Base-by-base conservation (phyloP, 2,797 vertebrate species). In the Brachymystax lenok region DNA sequence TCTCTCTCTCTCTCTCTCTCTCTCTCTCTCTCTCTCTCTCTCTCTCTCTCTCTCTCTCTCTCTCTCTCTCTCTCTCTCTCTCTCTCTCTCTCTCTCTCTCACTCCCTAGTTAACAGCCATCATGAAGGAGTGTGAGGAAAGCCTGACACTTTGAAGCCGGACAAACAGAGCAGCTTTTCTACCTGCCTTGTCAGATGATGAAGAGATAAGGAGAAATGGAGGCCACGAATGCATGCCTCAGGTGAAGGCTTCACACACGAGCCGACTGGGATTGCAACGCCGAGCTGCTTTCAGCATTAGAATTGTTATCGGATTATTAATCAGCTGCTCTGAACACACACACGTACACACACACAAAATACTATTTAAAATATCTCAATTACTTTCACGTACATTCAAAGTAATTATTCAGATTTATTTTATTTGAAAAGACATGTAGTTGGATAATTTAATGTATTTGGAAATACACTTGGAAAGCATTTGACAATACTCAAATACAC, bases 101-200 rank as follows among this genome's bases (percentile, higher is more conserved):
- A 33, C 13, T 19, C 28, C 3, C 19, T 40, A 46, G 68, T 40
- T 35, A 50, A 46, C 33, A 40, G 68, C 46, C 40, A 5, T 46
- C 68, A 46, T 69, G 50, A 54, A 52, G 27, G 24, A 16, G 70
- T 28, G 69, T 54, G 70, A 72, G 17, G 71, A 72, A 56, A 12
- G 21, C 46, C 50, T 19, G 69, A 51, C 69, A 71, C 30, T 46
- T 30, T 35, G 8, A 69, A 50, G 67, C 30, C 28, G 46, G 12
- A 52, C 16, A 56, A 10, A 33, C 14, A 33, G 27, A 50, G 56
- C 70, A 3, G 27, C 3, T 27, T 17, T 56, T 72, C 54, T 56
- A 54, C 5, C 7, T 28, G 50, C 24, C n/a, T 52, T 54, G 70
- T 52, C 17, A 71, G 70, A 54, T 19, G 67, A 69, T 35, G 70